Conservation (phyloP, 1,140 invertebrate species). For the Theocolax elegans region DNA sequence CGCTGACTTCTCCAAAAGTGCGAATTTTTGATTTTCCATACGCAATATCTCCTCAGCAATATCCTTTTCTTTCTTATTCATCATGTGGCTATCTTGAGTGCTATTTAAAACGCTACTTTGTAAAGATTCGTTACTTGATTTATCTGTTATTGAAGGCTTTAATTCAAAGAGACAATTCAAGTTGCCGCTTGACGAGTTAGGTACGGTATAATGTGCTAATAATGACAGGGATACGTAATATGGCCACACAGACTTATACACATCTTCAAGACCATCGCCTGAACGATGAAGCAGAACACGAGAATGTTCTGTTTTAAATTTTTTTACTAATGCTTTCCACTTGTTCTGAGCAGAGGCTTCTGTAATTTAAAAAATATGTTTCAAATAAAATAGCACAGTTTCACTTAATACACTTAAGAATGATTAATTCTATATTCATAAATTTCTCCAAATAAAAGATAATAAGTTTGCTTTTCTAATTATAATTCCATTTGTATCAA, state of each 20-base stretch:
- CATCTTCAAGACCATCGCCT: not conserved
- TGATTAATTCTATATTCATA: too few relatives aligned
- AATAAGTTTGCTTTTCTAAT: not conserved
- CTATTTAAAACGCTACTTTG: too few relatives aligned
- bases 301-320: not conserved
- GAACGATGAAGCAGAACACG: not conserved
- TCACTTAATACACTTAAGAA: too few relatives aligned
- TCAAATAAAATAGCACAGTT: too few relatives aligned
- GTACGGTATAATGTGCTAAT: not conserved
- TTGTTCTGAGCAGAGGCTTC: not conserved
- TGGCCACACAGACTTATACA: too few relatives aligned
- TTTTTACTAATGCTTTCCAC: not conserved
- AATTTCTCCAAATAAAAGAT: too few relatives aligned
- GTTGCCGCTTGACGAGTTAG: not conserved
- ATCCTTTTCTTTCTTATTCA: not conserved
- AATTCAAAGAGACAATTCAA: too few relatives aligned
- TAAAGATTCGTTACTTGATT: too few relatives aligned
- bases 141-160: not conserved
- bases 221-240: too few relatives aligned
- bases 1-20: not conserved
- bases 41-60: not conserved
- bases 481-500: too few relatives aligned
- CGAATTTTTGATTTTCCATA: not conserved
- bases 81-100: not conserved
- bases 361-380: too few relatives aligned